Base-by-base conservation (phyloP, 2,797 vertebrate species). In the Anisognathus igniventris region DNA sequence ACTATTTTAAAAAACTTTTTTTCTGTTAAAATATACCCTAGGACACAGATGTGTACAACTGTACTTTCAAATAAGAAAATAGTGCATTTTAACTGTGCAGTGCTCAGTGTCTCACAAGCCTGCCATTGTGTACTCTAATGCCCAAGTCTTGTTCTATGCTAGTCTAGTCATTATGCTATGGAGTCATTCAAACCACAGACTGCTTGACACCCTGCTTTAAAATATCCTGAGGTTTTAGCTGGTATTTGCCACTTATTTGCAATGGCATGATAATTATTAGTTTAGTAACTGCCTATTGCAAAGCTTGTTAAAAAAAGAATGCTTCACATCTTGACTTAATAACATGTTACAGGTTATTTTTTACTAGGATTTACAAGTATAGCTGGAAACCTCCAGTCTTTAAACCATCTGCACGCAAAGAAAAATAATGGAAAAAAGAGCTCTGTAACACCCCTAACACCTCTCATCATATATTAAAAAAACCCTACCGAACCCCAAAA, bases 291-390 rank as follows among this genome's bases (percentile, higher is more conserved):
- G 80, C 86, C 78, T 89, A 68, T n/a, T 75, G 84, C 39, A 82
- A 88, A 71, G 50, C 42, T 81, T 57, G 14, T 76, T 42, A 73
- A 94, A 88, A 96, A 35, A 61, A 53, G 28, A 90, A 71, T 35
- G 53, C 30, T 65, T 90, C 77, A 78, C 12, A 45, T 93, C 54
- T 83, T 85, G 54, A 77, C 70, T 91, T 85, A 85, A 83, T 40
- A 79, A 70, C 19, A 75, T 83, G 64, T 53, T 70, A 66, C 14
- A 68, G 37, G 53, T 61, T 67, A 82, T 68, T 94, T 96, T 95
- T 96, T 81, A 86, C 74, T 96, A 65, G 58, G 62, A 93, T 97
- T 90, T 92, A 94, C 73, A 96, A 86, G 51, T 62, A 89, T 64
- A 87, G 56, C 78, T 58, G 23, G 74, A 96, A 97, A 85, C 65